phyloP scores from a whole-genome alignment of 2,113 vertebrate genomes.

The Aviceda subcristata region DNA sequence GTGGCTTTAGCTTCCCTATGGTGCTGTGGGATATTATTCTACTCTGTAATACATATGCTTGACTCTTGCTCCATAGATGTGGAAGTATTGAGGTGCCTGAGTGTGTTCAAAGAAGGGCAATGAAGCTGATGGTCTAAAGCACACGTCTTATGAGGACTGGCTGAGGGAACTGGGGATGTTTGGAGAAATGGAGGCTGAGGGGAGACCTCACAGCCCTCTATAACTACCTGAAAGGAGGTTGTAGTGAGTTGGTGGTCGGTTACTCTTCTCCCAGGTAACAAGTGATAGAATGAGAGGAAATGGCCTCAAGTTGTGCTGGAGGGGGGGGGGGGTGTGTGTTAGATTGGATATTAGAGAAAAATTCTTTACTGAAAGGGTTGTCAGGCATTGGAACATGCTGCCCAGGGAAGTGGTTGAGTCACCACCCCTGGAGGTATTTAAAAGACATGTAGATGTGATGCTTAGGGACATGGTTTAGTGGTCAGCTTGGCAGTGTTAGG shows the following conservation, averaged over 20 bases:
- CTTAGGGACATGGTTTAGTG: neutral
- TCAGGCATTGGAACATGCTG: neutral
- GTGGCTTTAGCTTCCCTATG: neutral
- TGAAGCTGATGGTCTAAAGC: neutral
- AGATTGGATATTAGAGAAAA: neutral
- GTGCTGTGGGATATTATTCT: neutral
- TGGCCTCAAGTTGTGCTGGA: accelerated
- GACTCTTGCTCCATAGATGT: neutral
- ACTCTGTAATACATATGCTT: neutral
- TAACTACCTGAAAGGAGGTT: neutral
- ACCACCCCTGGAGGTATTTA: neutral
- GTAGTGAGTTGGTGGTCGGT: accelerated
- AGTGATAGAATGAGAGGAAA: neutral
- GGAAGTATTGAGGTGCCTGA: neutral
- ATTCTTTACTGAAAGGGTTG: neutral
- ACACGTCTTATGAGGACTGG: accelerated
- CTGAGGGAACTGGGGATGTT: neutral
- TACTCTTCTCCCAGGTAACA: neutral
- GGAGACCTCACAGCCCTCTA: neutral
- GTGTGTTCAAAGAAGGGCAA: neutral
- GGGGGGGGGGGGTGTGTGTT: neutral
- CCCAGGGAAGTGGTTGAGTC: neutral
- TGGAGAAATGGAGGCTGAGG: neutral
- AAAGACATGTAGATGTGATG: neutral
- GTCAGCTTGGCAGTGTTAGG: neutral